These are phyloP conservation scores for Ahaetulla prasina DNA, from an alignment of 2,113 vertebrate genomes.

Conservation along the genomic window DNA sequence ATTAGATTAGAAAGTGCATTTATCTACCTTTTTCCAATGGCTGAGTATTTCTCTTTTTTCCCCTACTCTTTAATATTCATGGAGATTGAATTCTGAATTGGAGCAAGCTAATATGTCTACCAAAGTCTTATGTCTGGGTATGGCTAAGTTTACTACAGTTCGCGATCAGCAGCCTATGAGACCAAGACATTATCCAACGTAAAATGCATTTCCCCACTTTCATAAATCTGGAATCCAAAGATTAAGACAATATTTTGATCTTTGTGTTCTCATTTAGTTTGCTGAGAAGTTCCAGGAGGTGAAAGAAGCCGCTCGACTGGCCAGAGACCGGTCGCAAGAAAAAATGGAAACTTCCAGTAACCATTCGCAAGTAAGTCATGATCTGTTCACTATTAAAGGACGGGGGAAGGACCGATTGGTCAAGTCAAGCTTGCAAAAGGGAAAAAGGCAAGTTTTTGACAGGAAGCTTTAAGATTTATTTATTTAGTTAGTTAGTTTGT, in stretches of 20 bases:
- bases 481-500: too few relatives aligned
- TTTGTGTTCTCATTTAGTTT: constrained; percentile 74
- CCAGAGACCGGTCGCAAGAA: constrained; percentile 92
- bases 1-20: not conserved
- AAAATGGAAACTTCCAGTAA: constrained; percentile 87
- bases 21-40: not conserved
- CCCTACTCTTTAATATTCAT: not conserved
- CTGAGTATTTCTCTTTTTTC: not conserved
- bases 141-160: not conserved
- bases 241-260: not conserved
- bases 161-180: not conserved
- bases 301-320: constrained; percentile 89
- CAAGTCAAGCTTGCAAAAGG: constrained; percentile 21
- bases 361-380: constrained; percentile 84
- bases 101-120: not conserved
- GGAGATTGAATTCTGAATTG: not conserved
- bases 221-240: not conserved
- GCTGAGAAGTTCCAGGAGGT: constrained; percentile 98
- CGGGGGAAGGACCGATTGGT: constrained; percentile 19
- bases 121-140: not conserved
- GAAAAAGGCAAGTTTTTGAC: constrained; percentile 25
- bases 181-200: not conserved
- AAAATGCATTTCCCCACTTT: not conserved
- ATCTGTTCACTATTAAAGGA: constrained; percentile 8
- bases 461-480: not conserved